These are phyloP conservation scores for Anguilla anguilla DNA, from an alignment of 2,797 vertebrate genomes.

Conservation along the genomic window DNA sequence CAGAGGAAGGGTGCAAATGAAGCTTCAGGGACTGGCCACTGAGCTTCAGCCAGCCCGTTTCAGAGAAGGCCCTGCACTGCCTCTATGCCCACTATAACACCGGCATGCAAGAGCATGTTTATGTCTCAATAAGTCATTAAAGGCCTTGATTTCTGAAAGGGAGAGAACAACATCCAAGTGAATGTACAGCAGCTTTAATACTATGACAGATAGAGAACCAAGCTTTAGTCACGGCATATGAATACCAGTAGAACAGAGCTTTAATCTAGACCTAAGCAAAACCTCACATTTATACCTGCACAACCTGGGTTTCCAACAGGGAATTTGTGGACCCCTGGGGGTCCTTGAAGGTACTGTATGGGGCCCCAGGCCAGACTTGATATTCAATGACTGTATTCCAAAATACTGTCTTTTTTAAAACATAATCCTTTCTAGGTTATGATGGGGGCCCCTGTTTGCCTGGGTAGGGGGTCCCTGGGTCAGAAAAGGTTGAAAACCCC, in stretches of 20 bases:
- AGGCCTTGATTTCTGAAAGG: neutral
- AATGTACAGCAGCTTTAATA: neutral
- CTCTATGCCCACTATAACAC: neutral
- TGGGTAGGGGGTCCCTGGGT: neutral
- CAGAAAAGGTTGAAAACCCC: neutral
- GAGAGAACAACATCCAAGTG: neutral
- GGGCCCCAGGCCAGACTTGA: too few species aligned
- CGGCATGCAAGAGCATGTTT: neutral
- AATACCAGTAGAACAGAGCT: too few species aligned
- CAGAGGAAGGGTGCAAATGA: neutral
- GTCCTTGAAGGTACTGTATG: neutral
- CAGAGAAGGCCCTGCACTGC: neutral
- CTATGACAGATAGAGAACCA: neutral
- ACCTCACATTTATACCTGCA: neutral
- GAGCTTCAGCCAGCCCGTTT: neutral
- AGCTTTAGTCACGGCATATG: neutral
- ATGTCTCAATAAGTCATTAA: neutral
- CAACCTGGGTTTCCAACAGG: neutral
- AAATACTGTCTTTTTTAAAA: neutral
- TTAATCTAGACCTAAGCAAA: neutral
- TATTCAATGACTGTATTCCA: neutral
- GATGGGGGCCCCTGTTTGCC: neutral
- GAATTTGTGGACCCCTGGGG: too few species aligned
- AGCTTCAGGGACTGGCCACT: neutral
- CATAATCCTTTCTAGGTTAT: neutral